These are phyloP conservation scores for Dicerorhinus sumatrensis DNA, from an alignment of 2,113 vertebrate genomes.

Conservation along the genomic window DNA sequence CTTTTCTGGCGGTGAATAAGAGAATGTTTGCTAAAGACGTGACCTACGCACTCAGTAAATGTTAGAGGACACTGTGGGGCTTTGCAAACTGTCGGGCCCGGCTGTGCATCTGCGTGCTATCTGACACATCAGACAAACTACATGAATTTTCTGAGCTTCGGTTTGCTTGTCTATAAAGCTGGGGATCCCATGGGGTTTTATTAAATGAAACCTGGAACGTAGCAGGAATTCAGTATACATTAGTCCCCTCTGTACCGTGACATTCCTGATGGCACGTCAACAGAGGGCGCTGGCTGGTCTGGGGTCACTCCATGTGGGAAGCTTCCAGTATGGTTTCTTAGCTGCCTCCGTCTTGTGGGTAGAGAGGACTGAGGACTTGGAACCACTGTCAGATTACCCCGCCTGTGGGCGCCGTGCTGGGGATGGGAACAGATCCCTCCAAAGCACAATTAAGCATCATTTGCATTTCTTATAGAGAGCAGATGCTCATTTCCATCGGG, in stretches of 20 bases:
- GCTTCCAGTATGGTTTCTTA: not conserved
- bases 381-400: accelerated
- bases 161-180: not conserved
- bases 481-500: conserved; percentile 80
- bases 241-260: not conserved
- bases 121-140: no score
- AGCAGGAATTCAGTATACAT: not conserved
- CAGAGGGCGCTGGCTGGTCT: not conserved
- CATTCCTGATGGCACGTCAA: no score
- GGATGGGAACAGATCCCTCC: conserved; percentile 38
- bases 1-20: conserved; percentile 60
- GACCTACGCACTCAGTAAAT: not conserved
- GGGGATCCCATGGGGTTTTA: not conserved
- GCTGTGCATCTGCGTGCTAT: not conserved
- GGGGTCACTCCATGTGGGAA: not conserved
- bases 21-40: not conserved
- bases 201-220: not conserved
- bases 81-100: not conserved
- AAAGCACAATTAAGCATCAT: conserved; percentile 79
- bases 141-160: not conserved
- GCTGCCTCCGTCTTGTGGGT: not conserved
- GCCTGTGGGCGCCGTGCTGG: conserved; percentile 44
- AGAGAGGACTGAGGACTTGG: not conserved
- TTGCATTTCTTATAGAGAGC: conserved; percentile 83
- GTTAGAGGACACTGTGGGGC: not conserved